Evolutionary conservation across 2,797 vertebrate species (phyloP).

Genomic region (Emys orbicularis): DNA sequence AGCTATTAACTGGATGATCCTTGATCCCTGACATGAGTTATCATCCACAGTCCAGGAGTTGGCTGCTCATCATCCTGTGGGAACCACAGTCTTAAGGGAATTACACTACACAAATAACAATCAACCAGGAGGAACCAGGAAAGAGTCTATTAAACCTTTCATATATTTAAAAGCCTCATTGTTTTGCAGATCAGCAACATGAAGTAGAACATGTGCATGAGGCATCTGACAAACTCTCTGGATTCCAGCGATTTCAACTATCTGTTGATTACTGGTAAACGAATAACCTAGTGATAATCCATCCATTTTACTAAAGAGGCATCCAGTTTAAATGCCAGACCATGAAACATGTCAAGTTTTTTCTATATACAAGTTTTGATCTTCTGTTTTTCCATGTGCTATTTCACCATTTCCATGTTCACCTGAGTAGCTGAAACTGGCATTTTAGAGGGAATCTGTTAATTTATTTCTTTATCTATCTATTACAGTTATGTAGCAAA

Average conservation of each 20-base stretch:
- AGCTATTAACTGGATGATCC: slow-evolving; percentile 78
- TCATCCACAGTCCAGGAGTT: slow-evolving; percentile 71
- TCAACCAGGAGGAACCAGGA: slow-evolving; percentile 82
- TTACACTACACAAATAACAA: slow-evolving; percentile 88
- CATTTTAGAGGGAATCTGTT: slow-evolving; percentile 56
- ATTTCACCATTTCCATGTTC: slow-evolving; percentile 58
- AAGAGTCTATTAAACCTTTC: slow-evolving; percentile 85
- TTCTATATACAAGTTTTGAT: slow-evolving; percentile 30
- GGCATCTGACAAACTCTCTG: slow-evolving; percentile 78
- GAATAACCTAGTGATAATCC: slow-evolving; percentile 76
- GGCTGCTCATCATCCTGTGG: slow-evolving; percentile 75
- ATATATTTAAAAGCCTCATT: slow-evolving; percentile 86
- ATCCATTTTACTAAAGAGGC: slow-evolving; percentile 63
- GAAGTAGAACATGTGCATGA: slow-evolving; percentile 83
- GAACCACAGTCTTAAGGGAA: slow-evolving; percentile 82
- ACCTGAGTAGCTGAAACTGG: slow-evolving; percentile 59
- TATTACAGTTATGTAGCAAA: slow-evolving; percentile 32
- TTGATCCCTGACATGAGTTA: slow-evolving; percentile 79
- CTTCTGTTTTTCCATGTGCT: slow-evolving; percentile 38
- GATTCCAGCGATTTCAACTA: slow-evolving; percentile 76
- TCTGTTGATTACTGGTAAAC: slow-evolving; percentile 76
- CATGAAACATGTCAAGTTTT: slow-evolving; percentile 52
- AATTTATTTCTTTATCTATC: background rate
- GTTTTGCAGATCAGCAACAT: slow-evolving; percentile 90
- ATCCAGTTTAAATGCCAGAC: slow-evolving; percentile 60